These are phyloP conservation scores for Ischnus inquisitorius DNA, from an alignment of 2,888 invertebrate species.

Conservation along the genomic window DNA sequence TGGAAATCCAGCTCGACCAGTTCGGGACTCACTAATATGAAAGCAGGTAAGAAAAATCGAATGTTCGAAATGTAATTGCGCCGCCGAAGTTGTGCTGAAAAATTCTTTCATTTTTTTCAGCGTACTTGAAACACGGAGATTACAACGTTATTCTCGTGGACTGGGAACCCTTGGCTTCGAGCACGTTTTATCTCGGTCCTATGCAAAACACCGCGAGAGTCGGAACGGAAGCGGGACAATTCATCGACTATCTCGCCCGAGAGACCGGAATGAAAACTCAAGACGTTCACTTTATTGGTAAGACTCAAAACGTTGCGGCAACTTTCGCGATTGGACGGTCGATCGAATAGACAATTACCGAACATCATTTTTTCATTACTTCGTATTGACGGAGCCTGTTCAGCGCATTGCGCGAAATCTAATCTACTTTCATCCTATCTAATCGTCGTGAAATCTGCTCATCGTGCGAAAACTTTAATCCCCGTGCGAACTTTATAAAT, in stretches of 20 bases:
- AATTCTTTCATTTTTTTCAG: conserved; percentile 68
- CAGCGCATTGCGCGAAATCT: neutral
- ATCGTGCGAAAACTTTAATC: neutral
- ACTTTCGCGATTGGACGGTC: neutral
- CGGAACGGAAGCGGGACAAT: conserved; percentile 82
- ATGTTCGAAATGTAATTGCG: conserved; percentile 23
- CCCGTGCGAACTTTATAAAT: neutral
- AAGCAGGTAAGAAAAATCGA: conserved; percentile 79
- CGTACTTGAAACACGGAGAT: conserved; percentile 82
- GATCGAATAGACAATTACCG: neutral
- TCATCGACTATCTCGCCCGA: conserved; percentile 83
- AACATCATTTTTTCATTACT: too few relatives aligned
- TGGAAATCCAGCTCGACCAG: conserved; percentile 85
- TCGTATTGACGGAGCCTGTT: too few relatives aligned
- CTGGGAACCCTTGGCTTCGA: conserved; percentile 85
- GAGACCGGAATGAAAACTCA: conserved; percentile 79
- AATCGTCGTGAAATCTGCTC: neutral
- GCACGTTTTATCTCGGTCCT: conserved; percentile 83
- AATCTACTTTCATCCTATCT: neutral
- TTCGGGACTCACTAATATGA: conserved; percentile 82
- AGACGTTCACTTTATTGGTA: conserved; percentile 85
- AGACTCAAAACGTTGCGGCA: neutral
- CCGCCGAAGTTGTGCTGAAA: neutral
- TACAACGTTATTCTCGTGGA: conserved; percentile 86
- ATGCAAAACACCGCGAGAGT: conserved; percentile 84